phyloP scores from a whole-genome alignment of 2,113 vertebrate genomes.

The Aspidoscelis tigris region DNA sequence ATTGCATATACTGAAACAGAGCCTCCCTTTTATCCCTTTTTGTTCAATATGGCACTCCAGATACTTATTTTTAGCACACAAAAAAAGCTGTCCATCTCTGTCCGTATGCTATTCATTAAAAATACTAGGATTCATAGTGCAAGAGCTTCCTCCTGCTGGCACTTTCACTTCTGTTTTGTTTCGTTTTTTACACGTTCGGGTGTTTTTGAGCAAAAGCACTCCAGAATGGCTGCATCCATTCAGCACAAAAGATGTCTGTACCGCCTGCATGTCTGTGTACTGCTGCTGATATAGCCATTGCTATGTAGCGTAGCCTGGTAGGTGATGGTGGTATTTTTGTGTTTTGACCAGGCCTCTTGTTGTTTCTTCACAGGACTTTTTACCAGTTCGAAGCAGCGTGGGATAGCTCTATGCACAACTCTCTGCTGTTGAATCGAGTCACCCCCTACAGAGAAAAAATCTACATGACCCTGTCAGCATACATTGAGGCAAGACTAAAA shows the following conservation, averaged over 20 bases:
- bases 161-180: background rate
- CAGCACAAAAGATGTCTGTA: slow-evolving; percentile 43
- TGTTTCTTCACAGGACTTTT: slow-evolving; percentile 85
- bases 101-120: accelerated
- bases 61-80: slow-evolving; percentile 2
- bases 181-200: background rate
- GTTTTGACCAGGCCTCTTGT: slow-evolving; percentile 35
- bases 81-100: background rate
- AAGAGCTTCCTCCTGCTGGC: background rate
- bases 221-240: slow-evolving; percentile 56
- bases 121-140: background rate
- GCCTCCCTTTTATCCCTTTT: background rate
- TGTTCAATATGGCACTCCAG: background rate
- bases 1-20: background rate
- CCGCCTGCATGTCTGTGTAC: slow-evolving; percentile 58
- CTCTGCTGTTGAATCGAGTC: slow-evolving; percentile 92
- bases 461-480: slow-evolving; percentile 96
- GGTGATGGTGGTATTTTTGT: background rate
- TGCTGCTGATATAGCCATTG: slow-evolving; percentile 25
- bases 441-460: slow-evolving; percentile 97
- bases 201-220: slow-evolving; percentile 49
- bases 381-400: slow-evolving; percentile 95
- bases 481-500: slow-evolving; percentile 86
- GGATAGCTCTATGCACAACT: slow-evolving; percentile 99
- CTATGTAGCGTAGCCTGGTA: accelerated